These are phyloP conservation scores for Ptilorrhoa leucosticta DNA, from an alignment of 2,113 vertebrate genomes.

Conservation along the genomic window DNA sequence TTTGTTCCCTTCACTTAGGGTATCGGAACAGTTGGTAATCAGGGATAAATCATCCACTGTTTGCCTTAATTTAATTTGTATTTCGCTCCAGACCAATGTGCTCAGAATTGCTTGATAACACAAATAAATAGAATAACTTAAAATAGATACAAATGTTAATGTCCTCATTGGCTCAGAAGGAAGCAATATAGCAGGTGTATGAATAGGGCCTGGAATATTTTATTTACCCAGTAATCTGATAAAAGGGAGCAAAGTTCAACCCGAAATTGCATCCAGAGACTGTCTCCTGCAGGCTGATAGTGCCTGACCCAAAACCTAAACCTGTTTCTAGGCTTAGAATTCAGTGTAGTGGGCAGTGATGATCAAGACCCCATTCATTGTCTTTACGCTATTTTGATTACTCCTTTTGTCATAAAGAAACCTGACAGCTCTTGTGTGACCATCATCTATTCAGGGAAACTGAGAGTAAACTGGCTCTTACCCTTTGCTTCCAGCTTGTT, in stretches of 20 bases:
- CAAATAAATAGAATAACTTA: constrained; percentile 23
- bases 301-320: neutral
- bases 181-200: neutral
- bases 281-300: neutral
- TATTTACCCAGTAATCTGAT: neutral
- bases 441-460: constrained; percentile 1
- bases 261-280: neutral
- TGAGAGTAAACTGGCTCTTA: neutral
- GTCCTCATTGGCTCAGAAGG: neutral
- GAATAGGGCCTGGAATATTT: neutral
- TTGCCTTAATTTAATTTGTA: constrained; percentile 54
- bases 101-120: neutral
- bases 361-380: neutral
- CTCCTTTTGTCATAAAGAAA: constrained; percentile 19
- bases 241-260: neutral
- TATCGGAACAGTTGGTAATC: constrained; percentile 8
- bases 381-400: neutral
- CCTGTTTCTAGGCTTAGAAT: neutral
- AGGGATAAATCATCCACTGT: constrained; percentile 30
- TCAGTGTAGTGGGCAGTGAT: neutral
- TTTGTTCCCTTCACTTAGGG: constrained; percentile 61
- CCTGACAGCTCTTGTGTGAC: neutral
- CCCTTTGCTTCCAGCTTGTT: neutral
- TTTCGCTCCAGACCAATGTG: constrained; percentile 32
- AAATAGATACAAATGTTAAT: neutral